Evolutionary conservation across 2,113 vertebrate genomes (phyloP).

Genomic region (Ptilorrhoa leucosticta): DNA sequence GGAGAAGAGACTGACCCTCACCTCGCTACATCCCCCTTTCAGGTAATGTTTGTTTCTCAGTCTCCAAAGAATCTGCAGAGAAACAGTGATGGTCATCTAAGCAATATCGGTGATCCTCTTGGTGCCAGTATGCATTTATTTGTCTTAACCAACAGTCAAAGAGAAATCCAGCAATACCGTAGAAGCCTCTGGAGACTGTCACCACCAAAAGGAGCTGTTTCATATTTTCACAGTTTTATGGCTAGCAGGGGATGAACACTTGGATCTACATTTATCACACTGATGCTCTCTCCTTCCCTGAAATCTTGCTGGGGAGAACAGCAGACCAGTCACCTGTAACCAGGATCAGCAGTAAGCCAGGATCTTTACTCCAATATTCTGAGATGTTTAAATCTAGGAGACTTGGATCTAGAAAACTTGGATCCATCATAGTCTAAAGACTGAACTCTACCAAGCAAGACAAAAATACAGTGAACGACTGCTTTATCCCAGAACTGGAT

Average conservation of each 20-base stretch:
- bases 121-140: background rate
- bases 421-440: background rate
- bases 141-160: background rate
- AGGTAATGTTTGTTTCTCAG: background rate
- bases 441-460: background rate
- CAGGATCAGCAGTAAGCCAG: background rate
- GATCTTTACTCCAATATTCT: background rate
- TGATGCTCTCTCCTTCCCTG: background rate
- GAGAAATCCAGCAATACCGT: background rate
- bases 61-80: background rate
- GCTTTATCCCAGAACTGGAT: background rate
- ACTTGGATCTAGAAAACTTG: background rate
- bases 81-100: background rate
- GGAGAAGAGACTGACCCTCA: background rate
- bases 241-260: background rate
- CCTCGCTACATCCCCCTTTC: background rate
- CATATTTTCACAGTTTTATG: background rate
- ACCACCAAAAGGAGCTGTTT: background rate
- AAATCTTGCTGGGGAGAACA: background rate
- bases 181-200: background rate
- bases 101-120: background rate
- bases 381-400: background rate
- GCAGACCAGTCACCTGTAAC: background rate
- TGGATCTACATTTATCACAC: background rate
- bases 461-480: background rate